Base-by-base conservation (phyloP, 2,888 invertebrate species). In the Leptopilina drosophilae region DNA sequence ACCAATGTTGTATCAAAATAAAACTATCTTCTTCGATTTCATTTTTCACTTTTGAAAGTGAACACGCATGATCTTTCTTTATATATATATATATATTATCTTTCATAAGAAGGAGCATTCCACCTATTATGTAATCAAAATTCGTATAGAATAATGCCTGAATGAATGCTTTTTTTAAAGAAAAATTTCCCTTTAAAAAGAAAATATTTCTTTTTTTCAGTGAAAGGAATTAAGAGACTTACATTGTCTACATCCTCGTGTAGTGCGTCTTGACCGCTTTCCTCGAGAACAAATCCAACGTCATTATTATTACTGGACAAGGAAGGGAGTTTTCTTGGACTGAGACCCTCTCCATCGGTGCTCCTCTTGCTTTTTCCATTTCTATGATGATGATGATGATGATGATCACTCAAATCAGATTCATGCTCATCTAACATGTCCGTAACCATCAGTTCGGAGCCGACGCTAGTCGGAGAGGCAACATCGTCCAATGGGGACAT, bases 401-500 rank as follows among this genome's bases (percentile, higher is more conserved):
- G 20, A 20, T 20, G 64, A 80, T 81, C 78, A 77, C 80, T 82
- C 56, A 86, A 81, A 79, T 84, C 80, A 40, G 86, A 81, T 79
- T 89, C 89, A 81, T 88, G 89, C 80, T 90, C 90, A 59, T 91
- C 90, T 78, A 91, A 85, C 89, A 91, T 91, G 83, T 91, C 90
- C 79, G 88, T 85, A 73, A 90, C 90, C 89, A 91, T 90, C 77
- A 91, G 86, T 84, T 91, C 91, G 53, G 91, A 91, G 76, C 88
- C 88, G 78, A 89, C 90, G 84, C 91, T 91, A 65, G 88, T 86
- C 78, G 91, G 90, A 15, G 90, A 90, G 65, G 90, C 88, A 78
- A 90, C 89, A 76, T 91, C 90, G 82, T 91, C 90, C 79, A 92
- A 86, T 80, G 91, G 91, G 78, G 91, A 92, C 90, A 91, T 90